Base-by-base conservation (phyloP, 2,888 invertebrate genomes). In the Neoitamus cyanurus region DNA sequence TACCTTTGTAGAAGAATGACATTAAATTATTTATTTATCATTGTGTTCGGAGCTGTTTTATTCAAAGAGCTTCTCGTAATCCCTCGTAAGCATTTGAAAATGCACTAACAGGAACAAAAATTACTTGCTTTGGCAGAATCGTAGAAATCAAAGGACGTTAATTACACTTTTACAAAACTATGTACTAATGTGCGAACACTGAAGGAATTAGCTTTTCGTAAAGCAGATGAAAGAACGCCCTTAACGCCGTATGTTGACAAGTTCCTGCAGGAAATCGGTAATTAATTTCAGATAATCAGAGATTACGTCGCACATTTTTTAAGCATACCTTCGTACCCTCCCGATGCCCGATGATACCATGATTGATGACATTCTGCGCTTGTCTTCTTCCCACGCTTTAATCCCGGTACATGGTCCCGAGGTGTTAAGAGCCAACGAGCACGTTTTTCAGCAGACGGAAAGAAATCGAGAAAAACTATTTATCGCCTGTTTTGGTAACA, bases 271-370 rank as follows among this genome's bases (percentile, higher is more conserved):
- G 58, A 58, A 58, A 58, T 58, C 20, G 58, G 58, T 58, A 58
- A 58, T 58, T 58, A 58, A 58, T 58, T 58, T 58, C 58, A 58
- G 58, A 58, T 58, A 58, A 58, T 58, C 58, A 58, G 58, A 58
- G 58, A 58, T 58, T 58, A 58, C 58, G 20, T 58, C 58, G 58
- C 58, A 58, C 58, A 58, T 58, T 58, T 58, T 42, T 58, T 58
- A 58, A 58, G 58, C 58, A 58, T 58, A 25, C 58, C 58, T 58
- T 58, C 25, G 9, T 58, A 3, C 25, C 58, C 58, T 25, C 20
- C 25, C 9, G 15, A 58, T 58, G 58, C 6, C 2, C 58, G 58
- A 58, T 58, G 58, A 58, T 58, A 58, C 58, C 58, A 58, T 58
- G 58, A 58, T 58, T 58, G 58, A 58, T 58, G 58, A 58, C 58